Evolutionary conservation across 2,888 invertebrate genomes (phyloP), one percentile per base, ranked within the genome.

Genomic region (Trichopria drosophilae): DNA sequence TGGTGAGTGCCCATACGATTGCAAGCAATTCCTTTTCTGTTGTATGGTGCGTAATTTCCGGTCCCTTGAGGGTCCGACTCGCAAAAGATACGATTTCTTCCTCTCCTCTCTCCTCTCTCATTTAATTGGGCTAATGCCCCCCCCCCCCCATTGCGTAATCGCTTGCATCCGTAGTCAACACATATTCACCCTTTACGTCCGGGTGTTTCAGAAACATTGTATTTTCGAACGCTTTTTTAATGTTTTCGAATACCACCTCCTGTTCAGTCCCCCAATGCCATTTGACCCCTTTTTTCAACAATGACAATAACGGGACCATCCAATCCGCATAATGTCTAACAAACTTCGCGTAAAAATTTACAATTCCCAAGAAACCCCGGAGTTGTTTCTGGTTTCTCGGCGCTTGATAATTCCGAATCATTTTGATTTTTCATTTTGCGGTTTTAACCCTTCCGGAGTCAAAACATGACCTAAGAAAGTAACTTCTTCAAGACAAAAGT

Each of bases 361-460:
- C 19, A 5, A 34, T 7, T 1, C 44, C 44, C 9, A 44, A 10
- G 45, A 62, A 55, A 19, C 29, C 34, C 34, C 59, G 35, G 7
- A 65, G 29, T 23, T 64, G 56, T 51, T 61, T 62, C 31, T 59
- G 18, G 15, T 57, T 64, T 18, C 40, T 46, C 1, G 63, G 63
- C 1, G 19, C 26, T 12, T 58, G 55, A 48, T 58, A 64, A 4
- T 60, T 46, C 16, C 35, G 12, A 12, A 66, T 61, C 1, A 59
- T 58, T 12, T 57, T 26, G 2, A 55, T 16, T 28, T 59, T 48
- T 24, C 54, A 43, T 35, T 32, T 24, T 50, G 16, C 42, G 36
- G 9, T 36, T 10, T 4, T n/a, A 44, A 7, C 15, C 44, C 44
- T 5, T 36, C 15, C 13, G 15, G 5, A n/a, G 54, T 42, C 13